Base-by-base conservation (phyloP, 1,140 invertebrate species). In the Drosophila varians region DNA sequence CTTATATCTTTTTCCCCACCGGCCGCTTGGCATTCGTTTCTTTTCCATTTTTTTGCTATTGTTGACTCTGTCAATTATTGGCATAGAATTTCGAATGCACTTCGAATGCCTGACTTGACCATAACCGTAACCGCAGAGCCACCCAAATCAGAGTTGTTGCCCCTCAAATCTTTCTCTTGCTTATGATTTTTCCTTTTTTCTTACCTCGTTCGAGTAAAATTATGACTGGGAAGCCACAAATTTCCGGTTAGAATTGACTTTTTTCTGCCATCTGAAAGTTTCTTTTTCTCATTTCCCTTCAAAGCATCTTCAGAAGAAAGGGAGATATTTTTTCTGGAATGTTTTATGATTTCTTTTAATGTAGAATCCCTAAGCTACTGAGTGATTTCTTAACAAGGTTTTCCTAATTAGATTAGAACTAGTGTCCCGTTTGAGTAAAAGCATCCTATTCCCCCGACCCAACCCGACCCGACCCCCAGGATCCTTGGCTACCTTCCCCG, bases 11-110 rank as follows among this genome's bases (percentile, higher is more conserved):
- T 34, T 18, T 25, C 25, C 28, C 42, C n/a, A n/a, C n/a, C n/a
- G n/a, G n/a, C 5, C 65, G 56, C 42, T 49, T 60, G 45, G 54
- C 73, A 74, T 55, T 84, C 75, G 53, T 52, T 36, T 31, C 40
- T 51, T 52, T 57, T 43, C 28, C n/a, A 11, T 49, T 46, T 69
- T 74, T 66, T 66, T 66, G 62, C 62, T 25, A 53, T 71, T 74
- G 69, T 77, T 74, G 49, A 49, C 51, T 83, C 82, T 83, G 79
- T 83, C 79, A 83, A 83, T 83, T 83, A 83, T 84, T 86, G 79
- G 56, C 69, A 75, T 57, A 84, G 65, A 83, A 83, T 83, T 79
- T 75, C 70, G 79, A 84, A 83, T 77, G 58, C 61, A 74, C 74
- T 84, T n/a, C n/a, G n/a, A n/a, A n/a, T n/a, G n/a, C n/a, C n/a